These are phyloP conservation scores for Raja brachyura DNA, from an alignment of 2,113 vertebrate genomes.

Conservation along the genomic window DNA sequence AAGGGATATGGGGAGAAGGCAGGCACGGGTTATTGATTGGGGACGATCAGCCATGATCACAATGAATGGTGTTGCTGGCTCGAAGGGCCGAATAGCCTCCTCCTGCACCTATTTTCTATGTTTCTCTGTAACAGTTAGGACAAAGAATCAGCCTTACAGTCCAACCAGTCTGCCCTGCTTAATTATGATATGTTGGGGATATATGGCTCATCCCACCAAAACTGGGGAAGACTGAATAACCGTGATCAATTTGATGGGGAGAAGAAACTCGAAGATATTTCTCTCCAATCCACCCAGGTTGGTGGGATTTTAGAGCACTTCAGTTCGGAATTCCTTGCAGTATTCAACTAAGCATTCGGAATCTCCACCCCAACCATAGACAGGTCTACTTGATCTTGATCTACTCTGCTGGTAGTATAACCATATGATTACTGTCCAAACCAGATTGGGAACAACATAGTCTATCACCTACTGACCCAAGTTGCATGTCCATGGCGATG, in stretches of 20 bases:
- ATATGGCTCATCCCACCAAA: background rate
- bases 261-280: background rate
- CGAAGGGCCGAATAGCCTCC: too few species aligned
- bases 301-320: too few species aligned
- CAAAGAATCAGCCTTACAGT: too few species aligned
- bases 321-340: background rate
- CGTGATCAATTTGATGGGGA: background rate
- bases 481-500: background rate
- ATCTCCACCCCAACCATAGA: background rate
- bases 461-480: background rate
- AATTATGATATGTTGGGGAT: background rate
- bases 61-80: too few species aligned
- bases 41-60: too few species aligned
- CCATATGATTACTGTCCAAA: background rate
- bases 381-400: too few species aligned
- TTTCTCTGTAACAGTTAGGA: background rate
- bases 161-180: background rate
- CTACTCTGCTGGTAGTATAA: background rate
- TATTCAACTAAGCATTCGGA: background rate
- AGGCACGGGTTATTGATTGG: too few species aligned
- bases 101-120: too few species aligned
- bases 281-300: background rate
- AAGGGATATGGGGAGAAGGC: too few species aligned
- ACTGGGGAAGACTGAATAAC: background rate
- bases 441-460: background rate